These are phyloP conservation scores for Choreutis nemorana DNA, from an alignment of 2,888 invertebrate genomes.

Conservation along the genomic window DNA sequence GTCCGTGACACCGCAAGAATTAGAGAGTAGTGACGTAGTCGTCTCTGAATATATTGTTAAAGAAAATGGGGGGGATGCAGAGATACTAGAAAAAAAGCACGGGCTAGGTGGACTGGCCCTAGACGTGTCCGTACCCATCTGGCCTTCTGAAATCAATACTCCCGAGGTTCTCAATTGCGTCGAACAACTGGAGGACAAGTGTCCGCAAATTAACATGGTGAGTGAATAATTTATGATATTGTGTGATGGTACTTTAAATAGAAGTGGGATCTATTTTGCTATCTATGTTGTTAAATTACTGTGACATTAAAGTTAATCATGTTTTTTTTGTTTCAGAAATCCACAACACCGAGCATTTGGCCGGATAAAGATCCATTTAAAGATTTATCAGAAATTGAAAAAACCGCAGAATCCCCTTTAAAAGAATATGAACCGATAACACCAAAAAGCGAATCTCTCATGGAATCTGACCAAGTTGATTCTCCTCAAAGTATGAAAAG, in stretches of 20 bases:
- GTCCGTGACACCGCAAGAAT: constrained; percentile 42
- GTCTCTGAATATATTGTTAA: constrained; percentile 36
- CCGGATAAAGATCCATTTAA: constrained; percentile 17
- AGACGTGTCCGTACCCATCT: constrained; percentile 30
- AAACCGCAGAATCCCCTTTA: too few species aligned
- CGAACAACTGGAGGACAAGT: constrained; percentile 52
- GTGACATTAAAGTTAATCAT: constrained; percentile 4
- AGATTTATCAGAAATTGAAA: too few species aligned
- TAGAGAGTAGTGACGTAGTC: constrained; percentile 38
- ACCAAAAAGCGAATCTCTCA: constrained; percentile 46
- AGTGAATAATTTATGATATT: too few species aligned
- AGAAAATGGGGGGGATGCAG: constrained; percentile 16
- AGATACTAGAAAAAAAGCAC: constrained; percentile 12
- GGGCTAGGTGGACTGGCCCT: constrained; percentile 28
- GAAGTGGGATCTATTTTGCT: too few species aligned
- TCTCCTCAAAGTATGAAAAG: constrained; percentile 27
- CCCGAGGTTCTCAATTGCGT: constrained; percentile 53
- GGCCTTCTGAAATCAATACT: constrained; percentile 43
- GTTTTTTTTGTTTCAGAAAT: constrained; percentile 23
- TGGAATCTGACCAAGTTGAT: constrained; percentile 48
- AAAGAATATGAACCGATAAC: constrained; percentile 43
- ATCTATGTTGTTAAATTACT: too few species aligned
- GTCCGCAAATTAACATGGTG: constrained; percentile 26
- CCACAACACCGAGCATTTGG: constrained; percentile 19
- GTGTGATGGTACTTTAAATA: too few species aligned